Percentiles rank a stretch among this genome's conserved stretches.
These are phyloP conservation scores for Callopanchax toddi DNA, from an alignment of 2,113 vertebrate genomes.

Conservation along the genomic window DNA sequence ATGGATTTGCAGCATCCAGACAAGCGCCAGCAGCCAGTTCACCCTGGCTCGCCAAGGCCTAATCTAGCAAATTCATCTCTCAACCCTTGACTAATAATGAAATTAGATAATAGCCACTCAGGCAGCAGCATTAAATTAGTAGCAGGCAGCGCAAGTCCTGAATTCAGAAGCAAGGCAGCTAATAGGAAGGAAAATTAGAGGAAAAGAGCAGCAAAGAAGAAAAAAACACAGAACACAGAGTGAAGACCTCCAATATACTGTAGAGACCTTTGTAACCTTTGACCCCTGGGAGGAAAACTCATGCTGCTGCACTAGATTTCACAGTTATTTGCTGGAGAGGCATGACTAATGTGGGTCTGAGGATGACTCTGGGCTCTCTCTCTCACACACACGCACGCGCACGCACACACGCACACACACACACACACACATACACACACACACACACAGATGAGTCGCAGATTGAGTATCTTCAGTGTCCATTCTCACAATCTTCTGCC, in stretches of 20 bases:
- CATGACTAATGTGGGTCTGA: slow-evolving; percentile 43
- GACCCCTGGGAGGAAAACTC: slow-evolving; percentile 12
- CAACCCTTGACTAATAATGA: neutral
- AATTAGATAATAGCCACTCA: slow-evolving; percentile 25
- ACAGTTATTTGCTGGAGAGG: slow-evolving; percentile 25
- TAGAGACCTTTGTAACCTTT: slow-evolving; percentile 38
- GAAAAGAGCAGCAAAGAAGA: neutral
- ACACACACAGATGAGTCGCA: slow-evolving; percentile 12
- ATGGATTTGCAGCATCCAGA: neutral
- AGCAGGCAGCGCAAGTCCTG: slow-evolving; percentile 5
- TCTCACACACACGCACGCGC: slow-evolving; percentile 19
- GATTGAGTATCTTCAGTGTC: slow-evolving; percentile 28
- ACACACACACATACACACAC: slow-evolving; percentile 16
- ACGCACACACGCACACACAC: slow-evolving; percentile 18
- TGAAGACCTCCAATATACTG: neutral
- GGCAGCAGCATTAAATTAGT: slow-evolving; percentile 9
- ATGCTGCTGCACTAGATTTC: slow-evolving; percentile 5
- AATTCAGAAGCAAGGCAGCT: slow-evolving; percentile 6
- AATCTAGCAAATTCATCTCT: slow-evolving; percentile 28
- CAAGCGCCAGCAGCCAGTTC: neutral
- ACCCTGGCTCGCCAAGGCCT: slow-evolving; percentile 4
- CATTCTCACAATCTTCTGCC: slow-evolving; percentile 35
- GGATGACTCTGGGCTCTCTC: slow-evolving; percentile 34
- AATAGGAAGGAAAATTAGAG: neutral
- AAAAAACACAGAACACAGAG: neutral